phyloP scores from a whole-genome alignment of 2,113 vertebrate species.

The Anthoscopus minutus region DNA sequence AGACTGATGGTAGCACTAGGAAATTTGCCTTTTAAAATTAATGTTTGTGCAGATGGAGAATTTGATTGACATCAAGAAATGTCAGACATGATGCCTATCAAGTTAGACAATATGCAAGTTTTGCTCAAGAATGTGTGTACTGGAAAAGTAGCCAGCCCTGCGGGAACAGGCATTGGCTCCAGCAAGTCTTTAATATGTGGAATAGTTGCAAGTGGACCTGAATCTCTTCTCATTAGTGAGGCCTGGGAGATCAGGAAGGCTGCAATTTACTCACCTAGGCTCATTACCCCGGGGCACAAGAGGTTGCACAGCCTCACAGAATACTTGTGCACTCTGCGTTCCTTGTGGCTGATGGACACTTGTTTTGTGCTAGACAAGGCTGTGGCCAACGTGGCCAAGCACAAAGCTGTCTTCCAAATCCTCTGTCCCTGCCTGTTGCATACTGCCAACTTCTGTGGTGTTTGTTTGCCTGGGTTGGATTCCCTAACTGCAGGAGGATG shows the following conservation, averaged over 20 bases:
- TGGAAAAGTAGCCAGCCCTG: neutral
- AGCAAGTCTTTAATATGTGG: neutral
- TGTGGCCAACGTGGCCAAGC: neutral
- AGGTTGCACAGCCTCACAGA: neutral
- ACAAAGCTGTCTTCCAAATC: neutral
- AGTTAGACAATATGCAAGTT: neutral
- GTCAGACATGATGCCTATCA: neutral
- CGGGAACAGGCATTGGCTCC: neutral
- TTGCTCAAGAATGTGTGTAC: neutral
- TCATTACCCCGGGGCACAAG: neutral
- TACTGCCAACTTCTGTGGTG: accelerated
- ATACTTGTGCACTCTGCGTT: neutral
- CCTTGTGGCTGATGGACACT: neutral
- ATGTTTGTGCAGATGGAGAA: neutral
- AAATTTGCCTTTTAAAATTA: neutral
- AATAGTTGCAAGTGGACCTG: neutral
- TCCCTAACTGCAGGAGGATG: neutral
- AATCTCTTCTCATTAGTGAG: neutral
- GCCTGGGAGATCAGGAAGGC: neutral
- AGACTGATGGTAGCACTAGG: neutral
- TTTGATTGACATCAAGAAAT: neutral
- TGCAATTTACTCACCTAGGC: neutral
- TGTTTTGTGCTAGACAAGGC: neutral
- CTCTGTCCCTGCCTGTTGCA: neutral
- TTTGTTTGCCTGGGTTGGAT: neutral